Evolutionary conservation across 2,888 invertebrate genomes (phyloP), one percentile per base, ranked within the genome.

Genomic region (Ditylenchus weischeri): DNA sequence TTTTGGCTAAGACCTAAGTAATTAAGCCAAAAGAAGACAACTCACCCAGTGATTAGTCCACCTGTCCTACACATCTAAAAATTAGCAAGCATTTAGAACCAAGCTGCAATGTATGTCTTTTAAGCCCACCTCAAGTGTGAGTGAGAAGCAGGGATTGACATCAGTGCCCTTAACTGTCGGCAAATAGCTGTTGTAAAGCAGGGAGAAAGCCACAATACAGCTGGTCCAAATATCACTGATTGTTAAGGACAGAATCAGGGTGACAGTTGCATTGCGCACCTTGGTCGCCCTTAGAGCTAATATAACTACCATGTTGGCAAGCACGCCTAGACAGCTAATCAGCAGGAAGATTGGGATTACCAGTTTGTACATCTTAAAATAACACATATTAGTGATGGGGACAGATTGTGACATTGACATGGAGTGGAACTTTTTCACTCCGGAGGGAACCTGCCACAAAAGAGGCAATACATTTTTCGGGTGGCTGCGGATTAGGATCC

Each of bases 211-310:
- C 36, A 75, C 75, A 36, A 75, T 75, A 29, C 66, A 69, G 38
- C 65, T 63, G 13, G 77, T 78, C 73, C 76, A 75, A 49, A 76
- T 76, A 57, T 75, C 75, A 35, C 75, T 70, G 43, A 77, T 61
- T 6, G 75, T 75, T 48, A 75, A 58, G 38, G 65, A 65, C 48
- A 68, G 62, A n/a, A 75, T 75, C 35, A 74, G 57, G 23, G 69
- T 75, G 36, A 75, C 73, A 8, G 75, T 77, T 8, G 77, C 75
- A 59, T 69, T 78, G 23, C 64, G 63, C 13, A 75, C 72, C 63
- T 73, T 74, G n/a, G 75, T 77, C 23, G 70, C 63, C 18, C 74
- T n/a, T 13, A 75, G 59, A 5, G 77, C 76, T 35, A 62, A 35
- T 35, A 75, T 76, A 4, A 75, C 75, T 43, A 76, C 23, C 7